These are phyloP conservation scores for Temnopleurus reevesii DNA, from an alignment of 53 echinoderm and acorn worm genomes.

Conservation along the genomic window DNA sequence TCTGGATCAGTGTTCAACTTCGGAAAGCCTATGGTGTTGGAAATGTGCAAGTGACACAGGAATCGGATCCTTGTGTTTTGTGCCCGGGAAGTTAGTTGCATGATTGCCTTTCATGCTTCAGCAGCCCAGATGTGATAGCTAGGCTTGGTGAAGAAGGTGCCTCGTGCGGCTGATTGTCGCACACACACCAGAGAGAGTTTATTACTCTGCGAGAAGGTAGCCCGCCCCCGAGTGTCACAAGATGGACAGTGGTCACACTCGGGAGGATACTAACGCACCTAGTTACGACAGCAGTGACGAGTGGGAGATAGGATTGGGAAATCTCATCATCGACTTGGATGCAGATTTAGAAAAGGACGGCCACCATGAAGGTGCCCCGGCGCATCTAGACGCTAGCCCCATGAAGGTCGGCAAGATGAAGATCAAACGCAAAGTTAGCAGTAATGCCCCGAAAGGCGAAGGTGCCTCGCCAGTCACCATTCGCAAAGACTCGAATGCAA, in stretches of 20 bases:
- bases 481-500: conserved; percentile 66
- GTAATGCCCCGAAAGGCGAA: conserved; percentile 73
- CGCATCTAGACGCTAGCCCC: conserved; percentile 79
- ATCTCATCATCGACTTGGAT: conserved; percentile 97
- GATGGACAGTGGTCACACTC: conserved; percentile 62
- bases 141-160: conserved; percentile 21
- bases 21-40: neutral
- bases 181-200: conserved; percentile 20
- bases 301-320: conserved; percentile 99
- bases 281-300: conserved; percentile 99
- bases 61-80: neutral
- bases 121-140: conserved; percentile 27
- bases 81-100: neutral
- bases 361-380: conserved; percentile 75
- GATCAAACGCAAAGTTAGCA: conserved; percentile 96
- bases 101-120: conserved; percentile 29
- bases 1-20: conserved; percentile 20
- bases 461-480: conserved; percentile 33
- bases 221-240: conserved; percentile 47
- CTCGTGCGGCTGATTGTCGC: conserved; percentile 42
- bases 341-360: conserved; percentile 97
- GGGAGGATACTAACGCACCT: conserved; percentile 58
- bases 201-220: neutral
- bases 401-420: conserved; percentile 99
- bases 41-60: conserved; percentile 42